These are phyloP conservation scores for Vidua macroura DNA, from an alignment of 2,113 vertebrate species.

Conservation along the genomic window DNA sequence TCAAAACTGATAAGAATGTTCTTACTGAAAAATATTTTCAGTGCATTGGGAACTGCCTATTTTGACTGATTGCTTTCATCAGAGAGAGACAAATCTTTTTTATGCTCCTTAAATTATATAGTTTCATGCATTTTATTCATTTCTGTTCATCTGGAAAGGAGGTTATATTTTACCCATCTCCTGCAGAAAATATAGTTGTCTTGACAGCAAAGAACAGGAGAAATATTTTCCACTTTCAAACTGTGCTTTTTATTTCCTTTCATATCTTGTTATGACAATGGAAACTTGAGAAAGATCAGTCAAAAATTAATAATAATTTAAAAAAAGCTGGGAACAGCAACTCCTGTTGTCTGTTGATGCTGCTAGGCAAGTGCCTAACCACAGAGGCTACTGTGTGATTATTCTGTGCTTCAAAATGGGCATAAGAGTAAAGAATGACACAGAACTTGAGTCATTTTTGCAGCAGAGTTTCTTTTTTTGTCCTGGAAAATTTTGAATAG, in stretches of 20 bases:
- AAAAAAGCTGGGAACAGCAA: not conserved
- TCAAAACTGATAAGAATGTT: slow-evolving; percentile 1
- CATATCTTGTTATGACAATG: slow-evolving; percentile 10
- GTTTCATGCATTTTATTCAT: not conserved
- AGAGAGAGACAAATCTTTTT: slow-evolving; percentile 33
- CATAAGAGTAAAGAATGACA: not conserved
- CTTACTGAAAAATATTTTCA: slow-evolving; percentile 7
- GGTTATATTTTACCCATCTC: not conserved
- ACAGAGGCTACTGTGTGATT: not conserved
- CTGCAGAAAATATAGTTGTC: not conserved
- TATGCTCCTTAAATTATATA: not conserved
- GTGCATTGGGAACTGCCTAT: not conserved
- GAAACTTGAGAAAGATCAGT: not conserved
- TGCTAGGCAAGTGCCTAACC: not conserved
- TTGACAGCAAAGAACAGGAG: slow-evolving; percentile 30
- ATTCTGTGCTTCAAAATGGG: not conserved
- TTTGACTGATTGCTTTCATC: slow-evolving; percentile 51
- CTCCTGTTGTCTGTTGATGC: not conserved
- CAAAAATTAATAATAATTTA: not conserved
- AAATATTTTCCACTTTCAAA: slow-evolving; percentile 10
- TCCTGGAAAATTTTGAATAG: not conserved
- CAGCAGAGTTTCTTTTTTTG: not conserved
- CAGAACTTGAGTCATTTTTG: not conserved
- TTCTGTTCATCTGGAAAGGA: slow-evolving; percentile 12
- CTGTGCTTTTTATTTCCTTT: slow-evolving; percentile 11